phyloP scores from a whole-genome alignment of 2,888 invertebrate genomes.

The Drosophila tripunctata region DNA sequence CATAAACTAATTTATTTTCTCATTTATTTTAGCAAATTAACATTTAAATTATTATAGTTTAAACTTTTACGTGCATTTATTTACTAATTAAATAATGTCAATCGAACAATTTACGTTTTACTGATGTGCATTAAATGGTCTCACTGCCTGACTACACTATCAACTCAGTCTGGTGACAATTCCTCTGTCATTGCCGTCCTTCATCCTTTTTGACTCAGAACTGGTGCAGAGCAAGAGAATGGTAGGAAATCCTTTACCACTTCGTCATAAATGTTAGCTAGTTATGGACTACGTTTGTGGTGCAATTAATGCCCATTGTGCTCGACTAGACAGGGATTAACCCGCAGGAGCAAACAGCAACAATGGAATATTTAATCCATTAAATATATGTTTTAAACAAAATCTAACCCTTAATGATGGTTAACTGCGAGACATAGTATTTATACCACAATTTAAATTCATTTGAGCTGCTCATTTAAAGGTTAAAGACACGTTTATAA shows the following conservation, averaged over 20 bases:
- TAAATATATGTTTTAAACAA: not conserved
- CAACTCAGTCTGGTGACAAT: not conserved
- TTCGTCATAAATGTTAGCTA: not conserved
- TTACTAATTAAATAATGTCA: too few relatives aligned
- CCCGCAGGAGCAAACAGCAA: not conserved
- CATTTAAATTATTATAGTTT: too few relatives aligned
- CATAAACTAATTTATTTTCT: too few relatives aligned
- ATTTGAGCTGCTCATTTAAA: constrained; percentile 12
- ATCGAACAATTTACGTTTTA: not conserved
- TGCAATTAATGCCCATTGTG: constrained; percentile 54
- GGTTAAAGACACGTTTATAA: constrained; percentile 32
- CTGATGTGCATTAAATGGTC: constrained; percentile 1
- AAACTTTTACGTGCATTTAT: too few relatives aligned
- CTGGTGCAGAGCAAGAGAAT: too few relatives aligned
- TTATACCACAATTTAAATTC: not conserved
- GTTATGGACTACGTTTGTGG: constrained; percentile 41
- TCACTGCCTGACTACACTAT: not conserved
- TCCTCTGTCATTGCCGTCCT: not conserved
- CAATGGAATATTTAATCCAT: not conserved
- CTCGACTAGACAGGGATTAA: constrained; percentile 36
- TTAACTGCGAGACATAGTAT: not conserved
- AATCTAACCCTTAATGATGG: not conserved
- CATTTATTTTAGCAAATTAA: too few relatives aligned
- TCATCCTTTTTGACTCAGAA: constrained; percentile 11
- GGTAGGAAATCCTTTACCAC: constrained; percentile 37